Evolutionary conservation across 1,140 invertebrate genomes (phyloP).

Genomic region (Potamilus streckersoni): DNA sequence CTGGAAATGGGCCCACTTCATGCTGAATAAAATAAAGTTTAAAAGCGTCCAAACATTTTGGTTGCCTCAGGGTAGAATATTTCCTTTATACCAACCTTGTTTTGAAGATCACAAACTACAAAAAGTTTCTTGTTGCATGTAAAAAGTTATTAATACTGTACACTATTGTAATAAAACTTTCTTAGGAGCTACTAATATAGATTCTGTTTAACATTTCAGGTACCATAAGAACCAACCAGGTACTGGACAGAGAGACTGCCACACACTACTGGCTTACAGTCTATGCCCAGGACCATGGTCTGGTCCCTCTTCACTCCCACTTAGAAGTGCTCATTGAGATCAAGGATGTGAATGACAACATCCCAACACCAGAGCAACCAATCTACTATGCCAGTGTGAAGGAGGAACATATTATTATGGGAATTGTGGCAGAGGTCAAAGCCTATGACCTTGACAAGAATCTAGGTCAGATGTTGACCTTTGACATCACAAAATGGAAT

Average conservation of each 20-base stretch:
- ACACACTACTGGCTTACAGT: constrained; percentile 94
- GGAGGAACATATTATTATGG: constrained; percentile 81
- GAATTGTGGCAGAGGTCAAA: constrained; percentile 78
- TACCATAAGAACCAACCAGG: constrained; percentile 82
- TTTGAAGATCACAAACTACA: too few relatives aligned
- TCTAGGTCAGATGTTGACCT: constrained; percentile 76
- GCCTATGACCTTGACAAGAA: constrained; percentile 85
- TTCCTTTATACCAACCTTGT: too few relatives aligned
- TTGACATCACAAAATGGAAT: constrained; percentile 89
- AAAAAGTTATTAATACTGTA: too few relatives aligned
- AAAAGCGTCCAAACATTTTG: too few relatives aligned
- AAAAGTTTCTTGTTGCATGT: too few relatives aligned
- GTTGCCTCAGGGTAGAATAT: too few relatives aligned
- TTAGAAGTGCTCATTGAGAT: constrained; percentile 85
- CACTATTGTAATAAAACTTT: too few relatives aligned
- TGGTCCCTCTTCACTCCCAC: constrained; percentile 82
- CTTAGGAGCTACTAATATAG: too few relatives aligned
- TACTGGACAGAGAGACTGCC: constrained; percentile 89
- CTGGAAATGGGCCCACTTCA: too few relatives aligned
- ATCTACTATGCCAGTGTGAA: constrained; percentile 85
- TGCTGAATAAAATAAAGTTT: too few relatives aligned
- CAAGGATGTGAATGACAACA: constrained; percentile 93
- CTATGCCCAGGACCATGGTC: constrained; percentile 89
- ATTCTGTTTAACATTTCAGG: constrained; percentile 74
- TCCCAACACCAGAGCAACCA: constrained; percentile 85